A percentile compares a stretch with the other conserved stretches of the same genome.
These are phyloP conservation scores for Acanthaster planci DNA, from an alignment of 35 echinoderm and acorn worm species.

Conservation along the genomic window DNA sequence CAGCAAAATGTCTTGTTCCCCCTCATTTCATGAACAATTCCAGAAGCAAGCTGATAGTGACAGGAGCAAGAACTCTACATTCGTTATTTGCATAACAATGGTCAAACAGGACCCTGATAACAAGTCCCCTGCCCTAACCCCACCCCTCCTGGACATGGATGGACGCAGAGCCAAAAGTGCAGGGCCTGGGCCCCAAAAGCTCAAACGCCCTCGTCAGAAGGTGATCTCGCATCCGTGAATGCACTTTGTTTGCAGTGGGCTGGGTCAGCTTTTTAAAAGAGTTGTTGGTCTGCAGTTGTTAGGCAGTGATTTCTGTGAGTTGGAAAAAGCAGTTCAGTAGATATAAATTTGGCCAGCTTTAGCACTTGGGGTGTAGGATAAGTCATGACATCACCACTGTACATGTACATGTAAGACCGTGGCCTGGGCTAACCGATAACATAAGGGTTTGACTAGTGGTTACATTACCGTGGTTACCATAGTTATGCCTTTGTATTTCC, in stretches of 20 bases:
- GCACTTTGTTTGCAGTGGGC: background rate
- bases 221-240: background rate
- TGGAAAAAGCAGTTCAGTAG: background rate
- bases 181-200: background rate
- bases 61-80: background rate
- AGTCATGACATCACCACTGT: too few species aligned
- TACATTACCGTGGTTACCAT: too few species aligned
- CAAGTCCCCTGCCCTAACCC: background rate
- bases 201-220: background rate
- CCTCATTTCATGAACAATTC: background rate
- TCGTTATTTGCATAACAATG: conserved; percentile 20
- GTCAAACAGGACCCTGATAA: background rate
- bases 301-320: background rate
- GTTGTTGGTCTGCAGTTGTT: too few species aligned
- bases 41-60: background rate
- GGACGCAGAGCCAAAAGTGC: conserved; percentile 14
- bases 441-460: too few species aligned
- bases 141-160: background rate
- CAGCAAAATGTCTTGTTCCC: too few species aligned
- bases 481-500: too few species aligned
- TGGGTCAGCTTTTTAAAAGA: background rate
- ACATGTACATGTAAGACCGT: too few species aligned
- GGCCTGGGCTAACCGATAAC: too few species aligned
- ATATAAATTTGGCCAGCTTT: too few species aligned
- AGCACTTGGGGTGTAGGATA: too few species aligned